Percentiles rank a stretch among this genome's conserved stretches.
phyloP scores from a whole-genome alignment of 35 echinoderm and acorn worm genomes.

The Anneissia japonica region DNA sequence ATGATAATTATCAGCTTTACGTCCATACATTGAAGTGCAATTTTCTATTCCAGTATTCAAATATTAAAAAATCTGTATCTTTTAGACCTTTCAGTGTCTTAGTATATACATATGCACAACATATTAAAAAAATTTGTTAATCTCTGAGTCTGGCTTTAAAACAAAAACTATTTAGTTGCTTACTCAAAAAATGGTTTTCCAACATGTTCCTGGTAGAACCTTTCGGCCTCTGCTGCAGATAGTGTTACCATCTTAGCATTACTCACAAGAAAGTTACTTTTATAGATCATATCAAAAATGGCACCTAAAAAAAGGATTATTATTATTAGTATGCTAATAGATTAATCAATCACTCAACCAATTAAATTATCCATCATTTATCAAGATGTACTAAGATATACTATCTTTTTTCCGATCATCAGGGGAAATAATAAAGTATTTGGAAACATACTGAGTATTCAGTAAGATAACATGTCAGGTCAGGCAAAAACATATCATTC shows the following conservation, averaged over 20 bases:
- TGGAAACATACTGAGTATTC: too few species aligned
- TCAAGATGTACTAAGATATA: too few species aligned
- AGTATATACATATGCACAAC: conserved; percentile 62
- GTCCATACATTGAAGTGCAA: conserved; percentile 79
- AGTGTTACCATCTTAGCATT: conserved; percentile 84
- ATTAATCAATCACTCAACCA: too few species aligned
- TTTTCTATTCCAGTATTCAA: conserved; percentile 64
- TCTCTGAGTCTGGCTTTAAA: conserved; percentile 43
- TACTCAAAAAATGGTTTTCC: conserved; percentile 70
- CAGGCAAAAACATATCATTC: too few species aligned
- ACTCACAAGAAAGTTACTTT: conserved; percentile 42
- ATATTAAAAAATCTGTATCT: conserved; percentile 50
- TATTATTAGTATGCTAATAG: too few species aligned
- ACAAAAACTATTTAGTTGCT: not conserved
- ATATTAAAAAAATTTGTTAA: conserved; percentile 54
- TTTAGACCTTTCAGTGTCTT: conserved; percentile 64
- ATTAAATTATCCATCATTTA: too few species aligned
- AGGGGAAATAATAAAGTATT: too few species aligned
- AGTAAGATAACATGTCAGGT: too few species aligned
- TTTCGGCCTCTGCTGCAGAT: conserved; percentile 53
- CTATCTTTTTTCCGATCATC: too few species aligned
- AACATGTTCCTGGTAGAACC: conserved; percentile 79
- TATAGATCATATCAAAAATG: conserved; percentile 75
- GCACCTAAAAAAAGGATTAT: conserved; percentile 32
- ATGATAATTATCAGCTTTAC: too few species aligned